A percentile compares a stretch with the other conserved stretches of the same genome.
phyloP scores from a whole-genome alignment of 2,888 invertebrate genomes.

The Sphaerophoria taeniata region DNA sequence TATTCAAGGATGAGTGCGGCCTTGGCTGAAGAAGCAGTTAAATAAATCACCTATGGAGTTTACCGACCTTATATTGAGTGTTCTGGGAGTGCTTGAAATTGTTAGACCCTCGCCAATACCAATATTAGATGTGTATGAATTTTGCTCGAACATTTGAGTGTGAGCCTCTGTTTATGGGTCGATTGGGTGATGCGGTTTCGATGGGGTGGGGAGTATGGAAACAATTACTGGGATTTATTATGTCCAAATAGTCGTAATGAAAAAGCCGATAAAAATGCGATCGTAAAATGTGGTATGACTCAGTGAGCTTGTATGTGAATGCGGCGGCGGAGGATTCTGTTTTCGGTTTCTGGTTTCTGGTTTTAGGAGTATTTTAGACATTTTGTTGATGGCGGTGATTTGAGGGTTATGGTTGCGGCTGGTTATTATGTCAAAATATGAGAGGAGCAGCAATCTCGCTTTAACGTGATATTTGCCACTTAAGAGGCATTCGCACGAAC shows the following conservation, averaged over 20 bases:
- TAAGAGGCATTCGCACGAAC: slow-evolving; percentile 17
- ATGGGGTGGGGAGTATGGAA: slow-evolving; percentile 24
- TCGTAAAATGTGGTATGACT: slow-evolving; percentile 61
- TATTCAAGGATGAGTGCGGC: slow-evolving; percentile 47
- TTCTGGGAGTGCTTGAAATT: slow-evolving; percentile 27
- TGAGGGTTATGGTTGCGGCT: slow-evolving; percentile 49
- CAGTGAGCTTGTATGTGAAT: slow-evolving; percentile 42
- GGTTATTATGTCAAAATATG: slow-evolving; percentile 42
- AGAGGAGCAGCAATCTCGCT: slow-evolving; percentile 27
- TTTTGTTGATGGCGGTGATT: slow-evolving; percentile 19
- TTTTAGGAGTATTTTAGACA: neutral
- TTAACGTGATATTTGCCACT: slow-evolving; percentile 65
- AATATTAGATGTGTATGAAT: slow-evolving; percentile 7
- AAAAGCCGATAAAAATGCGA: slow-evolving; percentile 69
- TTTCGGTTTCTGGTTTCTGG: neutral
- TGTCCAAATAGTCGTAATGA: slow-evolving; percentile 63
- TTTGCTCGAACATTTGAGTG: slow-evolving; percentile 5
- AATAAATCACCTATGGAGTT: slow-evolving; percentile 68
- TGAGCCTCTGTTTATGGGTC: slow-evolving; percentile 45
- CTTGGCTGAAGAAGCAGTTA: slow-evolving; percentile 66
- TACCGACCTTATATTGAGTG: slow-evolving; percentile 44
- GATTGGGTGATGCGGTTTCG: slow-evolving; percentile 38
- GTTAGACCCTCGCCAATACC: slow-evolving; percentile 19
- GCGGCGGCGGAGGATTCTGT: too few relatives aligned
- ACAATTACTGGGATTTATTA: slow-evolving; percentile 70